Evolutionary conservation across 2,888 invertebrate species (phyloP).

Genomic region (Escarpia spicata): DNA sequence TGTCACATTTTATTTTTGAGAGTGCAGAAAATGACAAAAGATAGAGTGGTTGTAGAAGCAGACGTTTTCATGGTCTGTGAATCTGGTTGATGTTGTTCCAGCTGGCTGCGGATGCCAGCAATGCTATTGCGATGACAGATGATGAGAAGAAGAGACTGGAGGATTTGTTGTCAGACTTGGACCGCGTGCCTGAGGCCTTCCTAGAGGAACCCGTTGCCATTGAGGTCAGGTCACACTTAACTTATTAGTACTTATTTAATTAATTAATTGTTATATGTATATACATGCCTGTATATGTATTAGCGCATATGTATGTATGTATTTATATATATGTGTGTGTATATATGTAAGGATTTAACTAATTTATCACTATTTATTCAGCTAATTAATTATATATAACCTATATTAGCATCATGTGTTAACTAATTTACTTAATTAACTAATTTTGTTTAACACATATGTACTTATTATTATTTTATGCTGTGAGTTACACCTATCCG

Average conservation of each 20-base stretch:
- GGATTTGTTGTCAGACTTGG: conserved; percentile 54
- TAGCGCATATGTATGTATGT: no score
- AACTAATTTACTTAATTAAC: no score
- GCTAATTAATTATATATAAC: no score
- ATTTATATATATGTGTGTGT: neutral
- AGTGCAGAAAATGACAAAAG: neutral
- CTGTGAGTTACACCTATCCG: neutral
- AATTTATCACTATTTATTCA: no score
- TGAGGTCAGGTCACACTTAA: conserved; percentile 8
- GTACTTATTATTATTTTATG: neutral
- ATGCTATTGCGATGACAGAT: conserved; percentile 61
- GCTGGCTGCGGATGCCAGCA: conserved; percentile 60
- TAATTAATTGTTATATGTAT: neutral
- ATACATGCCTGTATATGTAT: neutral
- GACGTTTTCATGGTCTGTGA: neutral
- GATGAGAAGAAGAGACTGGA: conserved; percentile 61
- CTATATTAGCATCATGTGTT: no score
- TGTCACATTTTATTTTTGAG: neutral
- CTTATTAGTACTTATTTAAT: neutral
- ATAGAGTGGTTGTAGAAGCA: neutral
- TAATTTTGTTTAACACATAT: no score
- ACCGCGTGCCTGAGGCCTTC: conserved; percentile 50
- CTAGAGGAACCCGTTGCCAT: neutral
- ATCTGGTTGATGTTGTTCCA: conserved; percentile 36
- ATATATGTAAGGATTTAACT: no score